Base-by-base conservation (phyloP, 2,113 vertebrate genomes). In the Oophaga pumilio region DNA sequence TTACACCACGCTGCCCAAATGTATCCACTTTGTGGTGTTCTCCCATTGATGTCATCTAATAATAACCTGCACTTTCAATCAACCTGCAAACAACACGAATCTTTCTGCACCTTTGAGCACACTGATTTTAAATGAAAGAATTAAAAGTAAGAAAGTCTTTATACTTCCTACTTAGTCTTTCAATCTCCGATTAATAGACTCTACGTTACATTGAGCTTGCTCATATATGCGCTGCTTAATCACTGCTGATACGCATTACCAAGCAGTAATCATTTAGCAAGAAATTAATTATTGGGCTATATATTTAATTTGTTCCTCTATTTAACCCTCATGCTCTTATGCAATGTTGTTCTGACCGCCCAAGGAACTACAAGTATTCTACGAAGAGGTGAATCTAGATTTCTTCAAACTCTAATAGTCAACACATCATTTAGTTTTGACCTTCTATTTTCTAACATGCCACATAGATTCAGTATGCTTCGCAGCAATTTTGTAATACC, bases 201-300 rank as follows among this genome's bases (percentile, higher is more conserved):
- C 66, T 73, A 62, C 84, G 52, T 52, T 60, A 57, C 49, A 0
- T 0, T 76, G 76, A 56, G 77, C 68, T 24, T 33, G 0, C 5
- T 86, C 68, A 49, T 81, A 84, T 84, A 66, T 28, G 0, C 13
- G 8, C 22, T 0, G n/a, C 0, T 10, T 50, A 13, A 0, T 87
- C 86, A 74, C 69, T 87, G 53, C 43, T 87, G 69, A 83, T 87
- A 83, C 79, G 79, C 86, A 76, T 82, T 87, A 87, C 79, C 82
- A 83, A 76, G 64, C 59, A 82, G 69, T 87, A 87, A 87, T 87
- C 86, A 87, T 87, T 87, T 82, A 56, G 79, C 28, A 82, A 76
- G 78, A 49, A 83, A 82, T 82, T 73, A 87, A 87, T 82, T 82
- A 82, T 87, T 87, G 62, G 56, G 33, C 68, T 50, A 83, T 76